Percentiles rank a stretch among this genome's conserved stretches.
phyloP scores from a whole-genome alignment of 2,888 invertebrate genomes.

The Xanthia togata region DNA sequence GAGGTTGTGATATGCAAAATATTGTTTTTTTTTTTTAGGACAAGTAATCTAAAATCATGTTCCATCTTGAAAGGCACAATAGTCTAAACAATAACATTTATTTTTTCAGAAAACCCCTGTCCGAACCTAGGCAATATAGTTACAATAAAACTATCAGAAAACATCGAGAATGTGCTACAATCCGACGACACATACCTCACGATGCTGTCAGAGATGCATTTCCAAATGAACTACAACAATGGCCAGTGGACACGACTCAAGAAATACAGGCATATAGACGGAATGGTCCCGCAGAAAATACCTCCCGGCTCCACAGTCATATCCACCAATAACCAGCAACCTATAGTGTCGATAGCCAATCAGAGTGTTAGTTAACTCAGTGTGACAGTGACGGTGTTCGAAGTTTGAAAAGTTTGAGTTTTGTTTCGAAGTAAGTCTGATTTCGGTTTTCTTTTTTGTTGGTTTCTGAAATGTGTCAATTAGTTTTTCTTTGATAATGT shows the following conservation, averaged over 20 bases:
- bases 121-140: slow-evolving; percentile 99
- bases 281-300: slow-evolving; percentile 86
- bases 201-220: slow-evolving; percentile 97
- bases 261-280: slow-evolving; percentile 95
- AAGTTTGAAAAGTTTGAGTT: slow-evolving; percentile 37
- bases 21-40: too few relatives aligned
- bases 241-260: slow-evolving; percentile 98
- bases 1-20: too few relatives aligned
- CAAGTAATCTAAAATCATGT: neutral
- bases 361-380: slow-evolving; percentile 83
- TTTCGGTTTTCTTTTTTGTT: slow-evolving; percentile 42
- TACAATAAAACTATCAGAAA: slow-evolving; percentile 98
- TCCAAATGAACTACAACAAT: slow-evolving; percentile 99
- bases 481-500: slow-evolving; percentile 3
- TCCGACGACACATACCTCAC: slow-evolving; percentile 95
- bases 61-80: neutral
- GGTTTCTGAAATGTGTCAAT: slow-evolving; percentile 47
- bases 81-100: neutral
- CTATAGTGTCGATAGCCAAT: slow-evolving; percentile 85
- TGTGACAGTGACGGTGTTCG: slow-evolving; percentile 49
- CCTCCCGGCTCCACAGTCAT: slow-evolving; percentile 86
- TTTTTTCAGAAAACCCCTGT: slow-evolving; percentile 96
- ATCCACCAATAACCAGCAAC: slow-evolving; percentile 84
- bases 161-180: slow-evolving; percentile 96
- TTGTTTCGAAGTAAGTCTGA: slow-evolving; percentile 55